Conservation (phyloP, 2,113 vertebrate species). For the Balaeniceps rex region DNA sequence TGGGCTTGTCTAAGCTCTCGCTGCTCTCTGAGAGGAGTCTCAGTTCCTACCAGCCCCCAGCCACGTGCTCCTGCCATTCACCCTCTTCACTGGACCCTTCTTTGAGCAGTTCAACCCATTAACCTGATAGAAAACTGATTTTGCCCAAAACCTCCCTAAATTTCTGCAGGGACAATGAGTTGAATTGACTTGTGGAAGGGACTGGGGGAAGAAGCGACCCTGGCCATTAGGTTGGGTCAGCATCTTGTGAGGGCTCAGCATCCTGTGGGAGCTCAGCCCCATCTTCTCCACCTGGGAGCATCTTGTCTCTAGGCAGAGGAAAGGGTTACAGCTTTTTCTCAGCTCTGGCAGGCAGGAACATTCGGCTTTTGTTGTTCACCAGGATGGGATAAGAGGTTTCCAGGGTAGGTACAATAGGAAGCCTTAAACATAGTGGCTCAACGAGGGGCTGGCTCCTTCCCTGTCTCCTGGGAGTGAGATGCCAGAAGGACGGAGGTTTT, state of each 20-base stretch:
- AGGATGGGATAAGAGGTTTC: neutral
- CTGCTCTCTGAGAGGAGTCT: neutral
- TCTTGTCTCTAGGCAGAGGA: neutral
- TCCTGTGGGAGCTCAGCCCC: neutral
- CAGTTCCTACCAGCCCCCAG: rapidly evolving
- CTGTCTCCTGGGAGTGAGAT: neutral
- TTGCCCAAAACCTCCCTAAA: neutral
- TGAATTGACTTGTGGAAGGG: neutral
- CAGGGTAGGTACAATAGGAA: neutral
- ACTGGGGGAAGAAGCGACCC: neutral
- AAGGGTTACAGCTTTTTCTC: neutral
- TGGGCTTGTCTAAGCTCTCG: neutral
- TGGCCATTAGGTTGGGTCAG: neutral
- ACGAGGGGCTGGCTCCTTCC: neutral
- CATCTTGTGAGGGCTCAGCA: neutral
- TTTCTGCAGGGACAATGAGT: neutral
- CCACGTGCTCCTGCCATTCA: neutral
- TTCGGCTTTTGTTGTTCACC: neutral
- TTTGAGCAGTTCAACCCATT: neutral
- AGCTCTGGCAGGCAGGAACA: neutral
- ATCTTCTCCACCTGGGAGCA: neutral
- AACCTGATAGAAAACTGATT: neutral
- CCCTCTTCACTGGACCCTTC: rapidly evolving
- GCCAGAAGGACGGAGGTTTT: neutral
- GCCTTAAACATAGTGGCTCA: rapidly evolving